phyloP scores from a whole-genome alignment of 1,140 invertebrate genomes.

The Papilio aristodemus region DNA sequence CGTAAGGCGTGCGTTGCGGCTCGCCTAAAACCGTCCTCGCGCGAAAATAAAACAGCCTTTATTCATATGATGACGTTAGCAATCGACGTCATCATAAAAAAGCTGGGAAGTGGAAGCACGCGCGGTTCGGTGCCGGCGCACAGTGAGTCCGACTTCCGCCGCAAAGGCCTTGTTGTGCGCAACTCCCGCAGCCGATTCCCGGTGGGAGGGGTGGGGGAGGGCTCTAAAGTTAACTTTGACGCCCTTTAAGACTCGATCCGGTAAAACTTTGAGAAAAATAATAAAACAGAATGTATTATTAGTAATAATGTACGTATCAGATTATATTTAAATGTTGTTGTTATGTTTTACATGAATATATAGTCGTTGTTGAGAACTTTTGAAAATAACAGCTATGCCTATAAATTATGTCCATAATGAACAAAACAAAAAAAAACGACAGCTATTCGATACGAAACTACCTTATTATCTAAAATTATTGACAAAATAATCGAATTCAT shows the following conservation, averaged over 20 bases:
- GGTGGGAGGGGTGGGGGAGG: neutral
- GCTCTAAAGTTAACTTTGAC: conserved; percentile 7
- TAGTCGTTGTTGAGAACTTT: too few relatives aligned
- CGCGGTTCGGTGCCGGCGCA: conserved; percentile 44
- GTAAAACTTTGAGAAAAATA: neutral
- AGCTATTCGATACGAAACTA: too few relatives aligned
- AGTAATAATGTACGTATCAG: too few relatives aligned
- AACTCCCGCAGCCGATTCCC: neutral
- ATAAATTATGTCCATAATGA: too few relatives aligned
- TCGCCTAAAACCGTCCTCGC: conserved; percentile 48
- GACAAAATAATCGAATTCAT: too few relatives aligned
- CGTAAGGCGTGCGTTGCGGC: conserved; percentile 57
- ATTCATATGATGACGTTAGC: conserved; percentile 61
- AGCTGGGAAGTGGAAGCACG: conserved; percentile 37
- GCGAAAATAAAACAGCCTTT: conserved; percentile 54
- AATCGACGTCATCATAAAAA: conserved; percentile 58
- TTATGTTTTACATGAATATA: too few relatives aligned
- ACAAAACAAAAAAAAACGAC: too few relatives aligned
- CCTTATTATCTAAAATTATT: too few relatives aligned
- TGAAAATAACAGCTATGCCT: too few relatives aligned
- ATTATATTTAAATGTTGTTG: too few relatives aligned
- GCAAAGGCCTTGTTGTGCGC: conserved; percentile 2
- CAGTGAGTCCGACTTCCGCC: neutral
- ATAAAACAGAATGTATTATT: neutral
- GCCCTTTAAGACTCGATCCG: neutral